Percentiles rank a stretch among this genome's conserved stretches.
Evolutionary conservation across 37 sponge, comb jelly and placozoan genomes (phyloP).

Genomic region (Amphimedon queenslandica): DNA sequence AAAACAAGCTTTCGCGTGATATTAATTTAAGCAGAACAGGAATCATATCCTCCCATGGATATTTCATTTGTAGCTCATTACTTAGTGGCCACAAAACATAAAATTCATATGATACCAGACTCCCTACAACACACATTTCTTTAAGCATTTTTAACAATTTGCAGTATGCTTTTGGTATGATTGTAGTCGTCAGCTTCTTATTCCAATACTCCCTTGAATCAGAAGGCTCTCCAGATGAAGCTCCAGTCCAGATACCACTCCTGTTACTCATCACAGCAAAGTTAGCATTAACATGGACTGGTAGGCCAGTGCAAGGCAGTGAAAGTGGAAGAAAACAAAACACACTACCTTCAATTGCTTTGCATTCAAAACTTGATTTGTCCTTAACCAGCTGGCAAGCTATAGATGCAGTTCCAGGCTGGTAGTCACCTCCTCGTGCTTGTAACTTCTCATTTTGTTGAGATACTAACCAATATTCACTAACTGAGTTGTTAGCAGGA

Average conservation of each 20-base stretch:
- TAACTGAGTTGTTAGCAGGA: too few species aligned
- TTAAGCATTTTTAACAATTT: too few species aligned
- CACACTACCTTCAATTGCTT: too few species aligned
- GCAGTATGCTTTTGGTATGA: too few species aligned
- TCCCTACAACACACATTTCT: neutral
- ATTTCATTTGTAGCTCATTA: neutral
- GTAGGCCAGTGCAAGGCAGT: too few species aligned
- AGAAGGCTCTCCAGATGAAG: too few species aligned
- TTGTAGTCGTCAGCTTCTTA: constrained; percentile 15
- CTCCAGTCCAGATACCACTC: constrained; percentile 16
- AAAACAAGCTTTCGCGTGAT: neutral
- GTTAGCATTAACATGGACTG: too few species aligned
- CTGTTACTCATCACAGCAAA: constrained; percentile 38
- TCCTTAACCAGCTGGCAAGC: too few species aligned
- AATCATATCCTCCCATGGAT: constrained; percentile 22
- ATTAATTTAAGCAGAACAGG: constrained; percentile 6
- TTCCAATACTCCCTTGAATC: constrained; percentile 53
- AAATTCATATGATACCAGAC: constrained; percentile 2
- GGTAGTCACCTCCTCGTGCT: too few species aligned
- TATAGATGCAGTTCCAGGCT: too few species aligned
- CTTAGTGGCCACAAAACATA: constrained; percentile 44
- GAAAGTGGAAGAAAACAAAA: too few species aligned
- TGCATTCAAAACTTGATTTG: too few species aligned
- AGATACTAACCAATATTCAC: constrained; percentile 12
- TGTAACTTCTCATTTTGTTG: neutral